Evolutionary conservation across 30 jellyfish, hydroid and myxozoan genomes (phyloP).

Genomic region (Turritopsis rubra): DNA sequence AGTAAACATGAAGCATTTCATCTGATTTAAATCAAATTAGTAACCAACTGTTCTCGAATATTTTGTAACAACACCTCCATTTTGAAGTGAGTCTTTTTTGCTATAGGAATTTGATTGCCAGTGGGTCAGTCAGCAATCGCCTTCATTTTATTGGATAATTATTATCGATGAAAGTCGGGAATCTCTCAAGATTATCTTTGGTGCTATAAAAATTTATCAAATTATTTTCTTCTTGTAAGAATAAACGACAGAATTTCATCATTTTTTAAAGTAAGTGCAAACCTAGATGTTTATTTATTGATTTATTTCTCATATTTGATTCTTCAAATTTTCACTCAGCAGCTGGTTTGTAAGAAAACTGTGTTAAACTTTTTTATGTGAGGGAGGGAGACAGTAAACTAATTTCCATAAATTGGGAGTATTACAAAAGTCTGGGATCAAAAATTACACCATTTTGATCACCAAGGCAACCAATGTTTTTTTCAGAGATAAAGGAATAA

Average conservation of each 20-base stretch:
- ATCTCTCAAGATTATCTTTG: neutral
- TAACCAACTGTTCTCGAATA: too few species aligned
- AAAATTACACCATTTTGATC: neutral
- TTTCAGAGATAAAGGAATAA: neutral
- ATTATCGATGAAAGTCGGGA: neutral
- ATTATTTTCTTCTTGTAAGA: too few species aligned
- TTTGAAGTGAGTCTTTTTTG: neutral
- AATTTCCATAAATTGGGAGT: neutral
- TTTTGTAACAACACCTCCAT: neutral
- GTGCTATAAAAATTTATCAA: too few species aligned
- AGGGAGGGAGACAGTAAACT: neutral
- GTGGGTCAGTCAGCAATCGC: neutral
- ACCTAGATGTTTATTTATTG: neutral
- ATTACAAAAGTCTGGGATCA: neutral
- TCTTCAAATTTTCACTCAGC: neutral
- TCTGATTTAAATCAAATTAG: neutral
- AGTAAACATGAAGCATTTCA: neutral
- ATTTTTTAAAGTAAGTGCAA: neutral
- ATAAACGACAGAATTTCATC: too few species aligned
- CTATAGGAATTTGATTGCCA: neutral
- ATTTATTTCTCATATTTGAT: neutral
- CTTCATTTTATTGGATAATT: neutral
- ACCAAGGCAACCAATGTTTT: neutral
- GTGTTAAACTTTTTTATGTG: neutral
- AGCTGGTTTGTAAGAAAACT: neutral